Base-by-base conservation (phyloP, 2,113 vertebrate genomes). In the Elephantulus edwardii region DNA sequence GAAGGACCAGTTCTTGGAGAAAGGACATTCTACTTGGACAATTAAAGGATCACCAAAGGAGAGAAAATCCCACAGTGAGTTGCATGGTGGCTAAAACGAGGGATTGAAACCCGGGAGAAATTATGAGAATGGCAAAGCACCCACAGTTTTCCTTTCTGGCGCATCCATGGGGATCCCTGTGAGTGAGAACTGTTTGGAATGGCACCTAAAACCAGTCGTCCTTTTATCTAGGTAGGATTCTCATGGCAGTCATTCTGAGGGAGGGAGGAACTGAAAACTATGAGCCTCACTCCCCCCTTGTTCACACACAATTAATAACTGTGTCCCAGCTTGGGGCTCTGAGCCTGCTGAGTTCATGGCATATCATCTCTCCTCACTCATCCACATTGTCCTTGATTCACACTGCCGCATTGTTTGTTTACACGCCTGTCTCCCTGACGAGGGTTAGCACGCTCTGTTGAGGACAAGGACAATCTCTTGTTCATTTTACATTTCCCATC, bases 391-490 rank as follows among this genome's bases (percentile, higher is more conserved):
- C 70, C 76, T 68, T 38, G 71, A 76, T 91, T 91, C 86, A 83
- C 40, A 11, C 9, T 1, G 17, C 71, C 19, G 26, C 33, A 54
- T 40, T 68, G 66, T 92, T 93, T 87, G 62, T 94, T 92, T 93
- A 84, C 42, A 38, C 8, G 60, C 82, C 62, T 75, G 56, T 82
- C 75, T 93, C 91, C 71, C 12, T 5, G 83, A 68, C 70, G 85
- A 50, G 72, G 74, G 75, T 38, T 60, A 70, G 58, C 42, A 81
- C 85, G 38, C 48, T 83, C 62, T 44, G 80, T 46, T 74, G 48
- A 89, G 88, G 75, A 91, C 79, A 76, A 88, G 80, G 83, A 28
- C 52, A 83, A 30, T 28, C 38, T 77, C 79, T 71, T 78, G 70
- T 76, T 83, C 58, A 60, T 83, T 88, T 52, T 60, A 54, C 35